A percentile compares a stretch with the other conserved stretches of the same genome.
phyloP scores from a whole-genome alignment of 2,888 invertebrate genomes.

The Eristalis intricaria region DNA sequence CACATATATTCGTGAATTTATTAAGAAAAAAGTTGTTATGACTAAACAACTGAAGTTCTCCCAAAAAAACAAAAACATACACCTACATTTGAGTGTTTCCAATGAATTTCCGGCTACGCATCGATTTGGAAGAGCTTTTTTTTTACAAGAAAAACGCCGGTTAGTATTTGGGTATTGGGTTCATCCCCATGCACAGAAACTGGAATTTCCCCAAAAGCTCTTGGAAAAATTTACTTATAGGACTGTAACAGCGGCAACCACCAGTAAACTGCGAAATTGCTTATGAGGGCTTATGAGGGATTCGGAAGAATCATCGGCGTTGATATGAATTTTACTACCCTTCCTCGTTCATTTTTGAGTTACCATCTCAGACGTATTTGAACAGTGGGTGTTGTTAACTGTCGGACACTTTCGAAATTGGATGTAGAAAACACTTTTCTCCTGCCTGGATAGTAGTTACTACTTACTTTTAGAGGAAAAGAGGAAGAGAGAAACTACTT shows the following conservation, averaged over 20 bases:
- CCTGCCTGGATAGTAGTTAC: too few species aligned
- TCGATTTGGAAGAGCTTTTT: not conserved
- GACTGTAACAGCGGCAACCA: not conserved
- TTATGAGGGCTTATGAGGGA: not conserved
- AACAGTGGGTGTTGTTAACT: not conserved
- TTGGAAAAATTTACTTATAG: not conserved
- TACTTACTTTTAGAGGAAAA: too few species aligned
- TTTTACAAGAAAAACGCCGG: not conserved
- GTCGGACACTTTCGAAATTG: not conserved
- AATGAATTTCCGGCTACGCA: slow-evolving; percentile 25
- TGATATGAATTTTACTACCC: slow-evolving; percentile 22
- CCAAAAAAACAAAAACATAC: not conserved
- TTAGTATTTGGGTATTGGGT: not conserved
- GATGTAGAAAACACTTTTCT: too few species aligned
- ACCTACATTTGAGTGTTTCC: not conserved
- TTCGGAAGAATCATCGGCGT: slow-evolving; percentile 14
- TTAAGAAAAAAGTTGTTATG: not conserved
- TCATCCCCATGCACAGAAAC: not conserved
- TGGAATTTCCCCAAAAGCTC: not conserved
- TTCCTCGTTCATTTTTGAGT: not conserved
- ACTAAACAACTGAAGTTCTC: not conserved
- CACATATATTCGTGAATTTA: not conserved
- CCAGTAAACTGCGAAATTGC: not conserved
- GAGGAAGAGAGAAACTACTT: too few species aligned
- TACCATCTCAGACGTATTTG: not conserved